Conservation (phyloP, 1,140 invertebrate genomes). For the Patella vulgata region DNA sequence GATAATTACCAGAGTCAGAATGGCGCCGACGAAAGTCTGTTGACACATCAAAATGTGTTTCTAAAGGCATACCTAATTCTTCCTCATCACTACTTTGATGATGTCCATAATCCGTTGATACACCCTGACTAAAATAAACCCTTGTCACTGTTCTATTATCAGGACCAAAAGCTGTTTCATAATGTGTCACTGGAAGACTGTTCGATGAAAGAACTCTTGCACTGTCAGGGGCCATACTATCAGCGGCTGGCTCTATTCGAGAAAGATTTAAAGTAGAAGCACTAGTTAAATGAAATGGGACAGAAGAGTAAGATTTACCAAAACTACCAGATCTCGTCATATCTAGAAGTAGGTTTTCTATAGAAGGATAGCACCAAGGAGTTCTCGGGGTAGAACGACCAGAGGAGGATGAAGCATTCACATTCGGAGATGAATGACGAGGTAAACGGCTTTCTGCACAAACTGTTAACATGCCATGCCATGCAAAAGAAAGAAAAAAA, state of each 20-base stretch:
- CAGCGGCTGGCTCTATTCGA: slow-evolving; percentile 30
- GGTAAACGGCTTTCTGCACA: slow-evolving; percentile 29
- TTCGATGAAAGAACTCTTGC: background rate
- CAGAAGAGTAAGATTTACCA: slow-evolving; percentile 5
- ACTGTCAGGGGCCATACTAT: background rate
- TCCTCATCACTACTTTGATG: slow-evolving; percentile 33
- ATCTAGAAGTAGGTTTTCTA: slow-evolving; percentile 64
- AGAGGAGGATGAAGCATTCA: slow-evolving; percentile 1
- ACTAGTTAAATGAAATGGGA: slow-evolving; percentile 16
- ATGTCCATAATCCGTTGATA: slow-evolving; percentile 51
- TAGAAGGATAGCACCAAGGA: slow-evolving; percentile 50
- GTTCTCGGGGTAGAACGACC: slow-evolving; percentile 18
- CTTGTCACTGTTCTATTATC: slow-evolving; percentile 57
- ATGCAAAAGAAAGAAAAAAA: slow-evolving; percentile 24
- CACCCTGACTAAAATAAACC: slow-evolving; percentile 51
- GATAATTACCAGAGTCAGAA: slow-evolving; percentile 16
- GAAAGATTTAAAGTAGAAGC: slow-evolving; percentile 41
- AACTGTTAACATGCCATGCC: no score
- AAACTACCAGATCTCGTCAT: slow-evolving; percentile 25
- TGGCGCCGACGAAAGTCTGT: slow-evolving; percentile 10
- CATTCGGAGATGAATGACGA: slow-evolving; percentile 37
- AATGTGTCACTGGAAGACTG: slow-evolving; percentile 33
- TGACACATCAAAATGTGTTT: slow-evolving; percentile 50
- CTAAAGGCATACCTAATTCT: slow-evolving; percentile 36
- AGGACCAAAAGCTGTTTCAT: slow-evolving; percentile 60